Evolutionary conservation across 1,140 invertebrate species (phyloP), one percentile per base, ranked within the genome.

Genomic region (Drosophila truncata): DNA sequence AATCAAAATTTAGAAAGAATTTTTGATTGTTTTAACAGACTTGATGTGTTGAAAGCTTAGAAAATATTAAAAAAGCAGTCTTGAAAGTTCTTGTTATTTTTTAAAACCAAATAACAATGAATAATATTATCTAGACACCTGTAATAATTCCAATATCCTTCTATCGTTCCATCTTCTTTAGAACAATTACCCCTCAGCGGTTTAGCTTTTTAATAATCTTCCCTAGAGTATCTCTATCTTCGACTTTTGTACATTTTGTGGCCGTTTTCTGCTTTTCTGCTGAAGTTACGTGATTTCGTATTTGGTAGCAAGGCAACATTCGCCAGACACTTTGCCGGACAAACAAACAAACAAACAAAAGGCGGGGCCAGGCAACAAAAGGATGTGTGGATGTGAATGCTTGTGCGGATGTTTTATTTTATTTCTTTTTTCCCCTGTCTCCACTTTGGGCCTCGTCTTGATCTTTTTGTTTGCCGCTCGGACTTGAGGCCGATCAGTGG

Each of bases 261-360:
- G n/a, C 20, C 8, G 13, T 13, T 59, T 33, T 73, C 20, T 29
- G 13, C n/a, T 59, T 33, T 73, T 84, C 41, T 73, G 82, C 78
- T 47, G 67, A 76, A 57, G 61, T 81, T 85, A 83, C 82, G 82
- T 85, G 82, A 85, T 85, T 85, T 85, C 84, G 67, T 85, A 86
- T 85, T 85, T 85, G 82, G 82, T 85, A 83, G 80, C 80, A 71
- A 82, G 54, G 64, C 75, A 72, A 83, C 73, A 82, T 80, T 80
- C 60, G 77, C 77, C 67, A 72, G 69, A 72, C 69, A 72, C 69
- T 72, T 72, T 72, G 69, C 69, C 69, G 77, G 77, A 74, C 78
- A 80, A 79, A 74, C 50, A 54, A 66, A 59, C 78, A 77, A 64
- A 69, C 77, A 77, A 74, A 85, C 65, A 78, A 85, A 82, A 80